phyloP scores from a whole-genome alignment of 2,113 vertebrate species.

The Pongo abelii region DNA sequence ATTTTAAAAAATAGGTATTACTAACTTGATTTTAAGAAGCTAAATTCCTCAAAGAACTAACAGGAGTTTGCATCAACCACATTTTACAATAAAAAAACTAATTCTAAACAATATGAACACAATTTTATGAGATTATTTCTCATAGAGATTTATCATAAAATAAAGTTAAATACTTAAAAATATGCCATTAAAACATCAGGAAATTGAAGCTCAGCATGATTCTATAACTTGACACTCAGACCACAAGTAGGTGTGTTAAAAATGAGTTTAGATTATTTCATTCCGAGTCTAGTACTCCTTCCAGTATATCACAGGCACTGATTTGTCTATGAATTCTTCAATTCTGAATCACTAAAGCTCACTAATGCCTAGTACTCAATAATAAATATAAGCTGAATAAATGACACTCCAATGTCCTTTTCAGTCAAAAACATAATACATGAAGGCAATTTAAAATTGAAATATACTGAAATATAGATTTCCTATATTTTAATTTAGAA shows the following conservation, averaged over 20 bases:
- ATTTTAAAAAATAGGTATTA: background rate
- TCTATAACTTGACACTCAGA: background rate
- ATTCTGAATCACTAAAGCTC: background rate
- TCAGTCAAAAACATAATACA: background rate
- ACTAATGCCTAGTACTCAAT: background rate
- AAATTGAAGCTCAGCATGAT: background rate
- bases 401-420: background rate
- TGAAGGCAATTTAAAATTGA: background rate
- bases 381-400: background rate
- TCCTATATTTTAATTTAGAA: background rate
- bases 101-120: background rate
- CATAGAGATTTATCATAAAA: background rate
- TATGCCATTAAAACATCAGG: background rate
- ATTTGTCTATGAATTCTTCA: background rate
- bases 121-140: constrained; percentile 1
- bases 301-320: background rate
- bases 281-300: background rate
- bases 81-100: background rate
- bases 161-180: constrained; percentile 27
- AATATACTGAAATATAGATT: background rate
- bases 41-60: constrained; percentile 26
- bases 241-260: background rate
- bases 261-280: background rate
- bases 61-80: background rate
- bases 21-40: background rate